phyloP scores from a whole-genome alignment of 2,113 vertebrate genomes.

The Equus przewalskii region DNA sequence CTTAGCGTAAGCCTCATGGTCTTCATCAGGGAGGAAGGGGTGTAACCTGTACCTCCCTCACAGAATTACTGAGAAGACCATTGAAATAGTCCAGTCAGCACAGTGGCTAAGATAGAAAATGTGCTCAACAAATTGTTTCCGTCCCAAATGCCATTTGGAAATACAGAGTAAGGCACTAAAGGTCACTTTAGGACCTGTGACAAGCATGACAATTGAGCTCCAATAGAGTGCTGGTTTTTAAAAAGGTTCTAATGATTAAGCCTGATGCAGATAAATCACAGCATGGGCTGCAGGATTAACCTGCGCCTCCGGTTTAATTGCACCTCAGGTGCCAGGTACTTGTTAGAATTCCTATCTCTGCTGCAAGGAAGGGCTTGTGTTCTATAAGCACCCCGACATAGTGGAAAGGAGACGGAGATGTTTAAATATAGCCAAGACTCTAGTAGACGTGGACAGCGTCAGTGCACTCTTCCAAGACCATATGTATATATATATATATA shows the following conservation, averaged over 20 bases:
- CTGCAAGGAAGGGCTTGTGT: not conserved
- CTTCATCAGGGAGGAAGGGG: not conserved
- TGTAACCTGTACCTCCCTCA: not conserved
- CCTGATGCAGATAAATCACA: conserved; percentile 45
- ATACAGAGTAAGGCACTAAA: not conserved
- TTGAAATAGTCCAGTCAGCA: not conserved
- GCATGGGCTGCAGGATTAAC: not conserved
- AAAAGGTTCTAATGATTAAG: conserved; percentile 49
- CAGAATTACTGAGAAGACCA: not conserved
- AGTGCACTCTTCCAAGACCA: not conserved
- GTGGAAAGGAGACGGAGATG: not conserved
- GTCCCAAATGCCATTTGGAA: not conserved
- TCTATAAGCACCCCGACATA: not conserved
- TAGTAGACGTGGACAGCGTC: not conserved
- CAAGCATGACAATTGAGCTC: conserved; percentile 35
- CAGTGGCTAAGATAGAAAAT: not conserved
- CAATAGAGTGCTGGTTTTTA: conserved; percentile 36
- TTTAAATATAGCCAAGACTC: conserved; percentile 22
- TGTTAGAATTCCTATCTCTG: conserved; percentile 10
- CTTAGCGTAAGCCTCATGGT: not conserved
- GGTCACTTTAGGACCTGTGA: not conserved
- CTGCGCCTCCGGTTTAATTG: not conserved
- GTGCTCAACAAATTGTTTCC: not conserved
- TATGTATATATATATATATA: too few species aligned
- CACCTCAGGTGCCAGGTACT: not conserved